Percentiles rank a stretch among this genome's conserved stretches.
phyloP scores from a whole-genome alignment of 2,888 invertebrate genomes.

The Calliphora vomitoria region DNA sequence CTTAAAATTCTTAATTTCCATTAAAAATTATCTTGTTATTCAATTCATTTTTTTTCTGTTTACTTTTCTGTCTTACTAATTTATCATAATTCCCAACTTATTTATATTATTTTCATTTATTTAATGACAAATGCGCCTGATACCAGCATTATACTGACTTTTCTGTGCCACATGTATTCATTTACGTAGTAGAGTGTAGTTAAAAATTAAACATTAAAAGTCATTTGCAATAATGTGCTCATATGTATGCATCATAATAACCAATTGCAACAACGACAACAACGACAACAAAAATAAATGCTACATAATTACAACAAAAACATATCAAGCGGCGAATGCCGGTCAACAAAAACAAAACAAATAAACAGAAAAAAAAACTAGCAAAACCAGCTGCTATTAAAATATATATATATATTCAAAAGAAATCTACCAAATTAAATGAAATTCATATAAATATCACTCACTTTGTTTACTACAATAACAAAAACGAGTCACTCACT shows the following conservation, averaged over 20 bases:
- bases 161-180: neutral
- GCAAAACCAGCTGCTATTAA: conserved; percentile 74
- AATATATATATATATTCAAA: conserved; percentile 63
- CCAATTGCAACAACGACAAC: conserved; percentile 44
- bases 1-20: neutral
- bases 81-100: conserved; percentile 23
- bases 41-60: neutral
- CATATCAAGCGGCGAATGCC: conserved; percentile 69
- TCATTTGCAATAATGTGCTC: conserved; percentile 70
- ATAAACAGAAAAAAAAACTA: conserved; percentile 64
- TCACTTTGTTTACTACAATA: conserved; percentile 60
- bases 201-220: conserved; percentile 66
- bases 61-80: conserved; percentile 18
- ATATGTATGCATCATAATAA: conserved; percentile 70
- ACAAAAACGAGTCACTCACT: conserved; percentile 63
- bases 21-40: neutral
- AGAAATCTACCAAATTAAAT: conserved; percentile 73
- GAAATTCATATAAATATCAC: conserved; percentile 73
- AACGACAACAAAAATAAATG: conserved; percentile 48
- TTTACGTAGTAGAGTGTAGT: conserved; percentile 10
- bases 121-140: conserved; percentile 61
- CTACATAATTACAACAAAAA: conserved; percentile 72
- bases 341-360: conserved; percentile 50
- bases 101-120: conserved; percentile 31
- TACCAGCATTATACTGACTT: conserved; percentile 51